A percentile compares a stretch with the other conserved stretches of the same genome.
Evolutionary conservation across 2,797 vertebrate species (phyloP).

Genomic region (Gadopsis marmoratus): DNA sequence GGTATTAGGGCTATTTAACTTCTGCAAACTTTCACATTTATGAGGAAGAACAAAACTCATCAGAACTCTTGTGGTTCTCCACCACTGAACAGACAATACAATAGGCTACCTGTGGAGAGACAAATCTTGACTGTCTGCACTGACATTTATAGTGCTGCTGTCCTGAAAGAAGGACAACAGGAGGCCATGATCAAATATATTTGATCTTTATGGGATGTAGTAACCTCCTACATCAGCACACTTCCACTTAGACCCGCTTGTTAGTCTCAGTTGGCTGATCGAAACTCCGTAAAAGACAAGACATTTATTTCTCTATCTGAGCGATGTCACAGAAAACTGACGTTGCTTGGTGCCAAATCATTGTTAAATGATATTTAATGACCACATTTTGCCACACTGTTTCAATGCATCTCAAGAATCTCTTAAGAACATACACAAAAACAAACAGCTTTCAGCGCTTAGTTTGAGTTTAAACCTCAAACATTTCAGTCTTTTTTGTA

Average conservation of each 20-base stretch:
- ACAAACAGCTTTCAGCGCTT: slow-evolving; percentile 9
- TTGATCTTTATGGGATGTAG: slow-evolving; percentile 66
- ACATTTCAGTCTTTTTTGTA: slow-evolving; percentile 14
- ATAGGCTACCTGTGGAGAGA: slow-evolving; percentile 43
- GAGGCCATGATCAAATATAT: slow-evolving; percentile 70
- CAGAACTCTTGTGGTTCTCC: slow-evolving; percentile 24
- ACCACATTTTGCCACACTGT: not conserved
- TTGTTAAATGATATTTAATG: not conserved
- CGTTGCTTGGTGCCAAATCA: not conserved
- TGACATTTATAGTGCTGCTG: slow-evolving; percentile 58
- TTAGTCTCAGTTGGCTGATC: slow-evolving; percentile 76
- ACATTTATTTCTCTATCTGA: slow-evolving; percentile 47
- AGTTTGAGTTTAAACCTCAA: slow-evolving; percentile 13
- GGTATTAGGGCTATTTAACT: slow-evolving; percentile 2
- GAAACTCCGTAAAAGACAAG: slow-evolving; percentile 53
- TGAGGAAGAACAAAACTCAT: slow-evolving; percentile 25
- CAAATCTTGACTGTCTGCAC: slow-evolving; percentile 18
- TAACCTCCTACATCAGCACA: slow-evolving; percentile 71
- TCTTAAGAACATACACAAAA: not conserved
- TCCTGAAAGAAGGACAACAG: slow-evolving; percentile 64
- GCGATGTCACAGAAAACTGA: slow-evolving; percentile 1
- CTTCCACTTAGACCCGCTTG: slow-evolving; percentile 73
- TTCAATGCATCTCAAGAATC: slow-evolving; percentile 8
- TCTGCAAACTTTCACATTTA: slow-evolving; percentile 10
- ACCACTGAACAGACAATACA: slow-evolving; percentile 42